Percentiles rank a stretch among this genome's conserved stretches.
Conservation (phyloP, 2,797 vertebrate species). For the Aplochiton taeniatus region DNA sequence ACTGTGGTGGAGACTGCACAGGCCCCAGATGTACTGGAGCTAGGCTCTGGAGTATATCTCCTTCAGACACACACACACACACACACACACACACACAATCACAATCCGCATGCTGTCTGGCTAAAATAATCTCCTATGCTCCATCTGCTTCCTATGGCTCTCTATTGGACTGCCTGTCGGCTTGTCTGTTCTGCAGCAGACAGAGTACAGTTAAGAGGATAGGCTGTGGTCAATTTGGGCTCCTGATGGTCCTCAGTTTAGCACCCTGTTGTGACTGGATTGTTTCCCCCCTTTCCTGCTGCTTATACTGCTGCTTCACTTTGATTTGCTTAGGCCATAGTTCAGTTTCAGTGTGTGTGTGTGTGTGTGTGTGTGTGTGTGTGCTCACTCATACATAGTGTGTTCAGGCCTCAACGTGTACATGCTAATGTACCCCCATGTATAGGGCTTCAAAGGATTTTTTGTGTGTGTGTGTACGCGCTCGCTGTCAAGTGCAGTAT, state of each 20-base stretch:
- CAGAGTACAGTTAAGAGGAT: too few relatives aligned
- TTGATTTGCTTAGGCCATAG: neutral
- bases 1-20: too few relatives aligned
- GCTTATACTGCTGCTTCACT: neutral
- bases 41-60: too few relatives aligned
- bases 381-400: constrained; percentile 23
- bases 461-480: constrained; percentile 38
- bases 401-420: constrained; percentile 19
- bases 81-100: neutral
- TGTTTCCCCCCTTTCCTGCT: too few relatives aligned
- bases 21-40: too few relatives aligned
- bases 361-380: neutral
- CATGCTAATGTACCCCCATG: constrained; percentile 16
- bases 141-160: constrained; percentile 68
- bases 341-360: neutral
- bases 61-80: neutral
- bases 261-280: too few relatives aligned
- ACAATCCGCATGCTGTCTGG: constrained; percentile 53
- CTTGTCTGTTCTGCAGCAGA: too few relatives aligned
- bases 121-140: constrained; percentile 74
- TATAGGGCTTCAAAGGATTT: too few relatives aligned
- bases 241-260: too few relatives aligned
- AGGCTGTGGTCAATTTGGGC: too few relatives aligned
- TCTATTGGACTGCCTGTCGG: constrained; percentile 59
- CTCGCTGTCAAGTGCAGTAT: constrained; percentile 32